A percentile compares a stretch with the other conserved stretches of the same genome.
phyloP scores from a whole-genome alignment of 2,888 invertebrate genomes.

The Hoplodrina ambigua region DNA sequence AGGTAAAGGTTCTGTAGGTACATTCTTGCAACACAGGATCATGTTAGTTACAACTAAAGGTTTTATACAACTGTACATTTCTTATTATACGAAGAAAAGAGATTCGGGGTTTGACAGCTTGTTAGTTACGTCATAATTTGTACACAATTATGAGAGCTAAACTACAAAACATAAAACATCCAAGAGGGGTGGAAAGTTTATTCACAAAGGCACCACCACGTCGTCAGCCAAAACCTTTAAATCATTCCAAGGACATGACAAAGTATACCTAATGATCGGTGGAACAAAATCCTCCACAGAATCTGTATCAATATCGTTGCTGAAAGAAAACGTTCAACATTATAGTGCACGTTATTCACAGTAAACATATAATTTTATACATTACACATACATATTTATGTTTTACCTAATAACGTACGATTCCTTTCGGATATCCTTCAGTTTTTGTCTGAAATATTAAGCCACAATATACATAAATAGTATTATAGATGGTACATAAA shows the following conservation, averaged over 20 bases:
- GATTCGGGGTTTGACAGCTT: constrained; percentile 42
- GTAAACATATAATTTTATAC: constrained; percentile 52
- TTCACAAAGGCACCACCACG: constrained; percentile 75
- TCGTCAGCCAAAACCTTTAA: constrained; percentile 71
- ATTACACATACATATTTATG: constrained; percentile 60
- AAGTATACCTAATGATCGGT: constrained; percentile 85
- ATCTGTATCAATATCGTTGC: constrained; percentile 84
- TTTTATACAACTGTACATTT: constrained; percentile 48
- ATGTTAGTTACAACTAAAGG: constrained; percentile 63
- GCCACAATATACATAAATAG: constrained; percentile 59
- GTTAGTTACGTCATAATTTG: constrained; percentile 61
- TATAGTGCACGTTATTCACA: constrained; percentile 70
- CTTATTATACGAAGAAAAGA: constrained; percentile 38
- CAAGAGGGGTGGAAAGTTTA: constrained; percentile 68
- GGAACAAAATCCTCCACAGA: constrained; percentile 76
- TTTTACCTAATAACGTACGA: constrained; percentile 83
- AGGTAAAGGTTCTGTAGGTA: constrained; percentile 26
- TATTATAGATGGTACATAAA: constrained; percentile 51
- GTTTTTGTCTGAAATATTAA: constrained; percentile 81
- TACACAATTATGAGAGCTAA: constrained; percentile 44
- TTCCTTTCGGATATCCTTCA: constrained; percentile 74
- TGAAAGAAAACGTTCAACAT: constrained; percentile 82
- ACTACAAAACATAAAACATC: constrained; percentile 57
- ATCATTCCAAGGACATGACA: constrained; percentile 67
- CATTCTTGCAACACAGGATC: constrained; percentile 33